Base-by-base conservation (phyloP, 2,797 vertebrate genomes). In the Alectoris magna region DNA sequence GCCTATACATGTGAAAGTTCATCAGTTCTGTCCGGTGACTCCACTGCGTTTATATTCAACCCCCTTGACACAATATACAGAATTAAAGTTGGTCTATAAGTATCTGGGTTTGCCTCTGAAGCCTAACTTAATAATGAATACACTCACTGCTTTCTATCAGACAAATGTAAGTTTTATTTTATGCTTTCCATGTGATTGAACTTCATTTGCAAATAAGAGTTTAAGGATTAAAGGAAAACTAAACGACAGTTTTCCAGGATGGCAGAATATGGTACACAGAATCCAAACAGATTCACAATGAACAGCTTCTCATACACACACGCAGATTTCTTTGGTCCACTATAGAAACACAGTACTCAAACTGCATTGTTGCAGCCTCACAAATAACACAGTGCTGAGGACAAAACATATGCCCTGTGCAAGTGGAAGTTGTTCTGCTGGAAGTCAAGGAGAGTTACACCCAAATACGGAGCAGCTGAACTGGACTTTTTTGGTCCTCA, bases 261-360 rank as follows among this genome's bases (percentile, higher is more conserved):
- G 43, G 36, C 5, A 22, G 17, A 26, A 3, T 36, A 41, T 0
- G 1, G 2, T 38, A 27, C 10, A 78, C n/a, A 39, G 3, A 2
- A 81, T 10, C 44, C 29, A 58, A 14, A 44, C 1, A 7, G 72
- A 62, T 34, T 62, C 23, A 29, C 44, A 69, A 18, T 9, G 4
- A 55, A 21, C 19, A 79, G 5, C 31, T 84, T 81, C 17, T 84
- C 43, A 36, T 60, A 53, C 14, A 10, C 36, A 82, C 8, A 64
- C 34, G 12, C 18, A 74, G 23, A 56, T 68, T 56, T 36, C 63
- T 67, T 70, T 53, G 14, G 56, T 36, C 3, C 6, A 27, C 7
- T 55, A 36, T 1, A 84, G 60, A 82, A 92, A 85, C 44, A 2
- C 21, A 80, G 7, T 14, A 48, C 5, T 3, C 8, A 38, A 60